Evolutionary conservation across 2,888 invertebrate genomes (phyloP).

Genomic region (Nebria salina): DNA sequence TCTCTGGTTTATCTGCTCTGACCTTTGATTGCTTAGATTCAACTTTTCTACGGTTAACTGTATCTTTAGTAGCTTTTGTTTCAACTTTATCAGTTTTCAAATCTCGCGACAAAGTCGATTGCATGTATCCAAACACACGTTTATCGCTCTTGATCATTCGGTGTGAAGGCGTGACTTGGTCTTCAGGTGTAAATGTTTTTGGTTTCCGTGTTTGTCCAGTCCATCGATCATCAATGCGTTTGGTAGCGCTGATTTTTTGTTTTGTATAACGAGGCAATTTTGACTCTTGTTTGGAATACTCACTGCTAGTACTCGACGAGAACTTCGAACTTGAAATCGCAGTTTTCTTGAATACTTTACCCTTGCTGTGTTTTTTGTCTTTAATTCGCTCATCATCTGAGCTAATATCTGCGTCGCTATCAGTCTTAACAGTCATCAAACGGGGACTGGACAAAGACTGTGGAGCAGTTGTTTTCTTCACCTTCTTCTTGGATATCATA

Average conservation of each 20-base stretch:
- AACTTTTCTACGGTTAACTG: constrained; percentile 46
- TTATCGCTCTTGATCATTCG: constrained; percentile 54
- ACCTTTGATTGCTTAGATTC: constrained; percentile 39
- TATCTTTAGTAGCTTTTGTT: constrained; percentile 47
- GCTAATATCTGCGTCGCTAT: constrained; percentile 58
- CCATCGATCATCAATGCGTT: constrained; percentile 47
- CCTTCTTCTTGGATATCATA: constrained; percentile 29
- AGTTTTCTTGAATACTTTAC: constrained; percentile 50
- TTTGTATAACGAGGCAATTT: constrained; percentile 34
- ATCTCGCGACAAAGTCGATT: constrained; percentile 68
- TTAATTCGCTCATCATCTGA: constrained; percentile 56
- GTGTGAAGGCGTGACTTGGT: constrained; percentile 47
- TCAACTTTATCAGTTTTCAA: constrained; percentile 63
- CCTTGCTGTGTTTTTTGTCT: constrained; percentile 45
- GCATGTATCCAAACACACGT: constrained; percentile 67
- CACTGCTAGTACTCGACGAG: constrained; percentile 46
- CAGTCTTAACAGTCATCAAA: constrained; percentile 51
- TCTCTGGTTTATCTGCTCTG: constrained; percentile 31
- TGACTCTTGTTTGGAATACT: constrained; percentile 25
- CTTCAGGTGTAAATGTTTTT: constrained; percentile 38
- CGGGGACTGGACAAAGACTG: constrained; percentile 47
- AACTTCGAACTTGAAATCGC: constrained; percentile 36
- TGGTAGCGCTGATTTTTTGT: constrained; percentile 39
- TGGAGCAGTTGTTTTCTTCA: constrained; percentile 41
- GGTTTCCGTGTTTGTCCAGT: constrained; percentile 37